Percentiles rank a stretch among this genome's conserved stretches.
phyloP scores from a whole-genome alignment of 2,888 invertebrate genomes.

The Adelphocoris suturalis region DNA sequence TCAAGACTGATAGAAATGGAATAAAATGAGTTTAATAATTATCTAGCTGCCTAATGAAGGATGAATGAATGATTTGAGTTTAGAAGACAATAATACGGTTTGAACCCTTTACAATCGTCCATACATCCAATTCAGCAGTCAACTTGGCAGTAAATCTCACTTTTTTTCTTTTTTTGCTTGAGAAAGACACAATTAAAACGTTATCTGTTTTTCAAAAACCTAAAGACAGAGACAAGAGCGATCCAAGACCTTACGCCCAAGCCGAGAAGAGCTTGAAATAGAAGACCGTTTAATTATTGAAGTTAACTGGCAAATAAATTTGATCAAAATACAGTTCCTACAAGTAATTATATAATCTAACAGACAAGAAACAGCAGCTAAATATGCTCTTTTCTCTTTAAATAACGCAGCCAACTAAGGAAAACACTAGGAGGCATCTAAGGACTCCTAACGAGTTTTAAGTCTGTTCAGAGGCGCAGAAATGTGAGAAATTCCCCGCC shows the following conservation, averaged over 20 bases:
- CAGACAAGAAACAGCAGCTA: not conserved
- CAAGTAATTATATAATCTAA: not conserved
- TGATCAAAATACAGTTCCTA: not conserved
- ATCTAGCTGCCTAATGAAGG: too few species aligned
- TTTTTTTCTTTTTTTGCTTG: not conserved
- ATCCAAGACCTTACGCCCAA: conserved; percentile 64
- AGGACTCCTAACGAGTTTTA: not conserved
- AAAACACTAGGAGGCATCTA: not conserved
- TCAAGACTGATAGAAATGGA: too few species aligned
- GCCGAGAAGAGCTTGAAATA: conserved; percentile 70
- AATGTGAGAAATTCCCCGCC: not conserved
- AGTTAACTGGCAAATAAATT: not conserved
- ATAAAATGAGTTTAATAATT: too few species aligned
- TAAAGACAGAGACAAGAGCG: conserved; percentile 66
- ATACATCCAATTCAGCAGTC: conserved; percentile 3
- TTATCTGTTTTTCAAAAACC: not conserved
- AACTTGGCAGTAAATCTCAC: not conserved
- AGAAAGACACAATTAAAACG: not conserved
- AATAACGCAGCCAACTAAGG: not conserved
- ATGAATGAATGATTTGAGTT: too few species aligned
- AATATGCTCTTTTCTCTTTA: conserved; percentile 12
- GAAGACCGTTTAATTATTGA: conserved; percentile 29
- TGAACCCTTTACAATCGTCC: too few species aligned
- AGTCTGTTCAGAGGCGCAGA: not conserved
- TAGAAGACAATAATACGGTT: too few species aligned